phyloP scores from a whole-genome alignment of 2,797 vertebrate species.

The Cyclopterus lumpus region DNA sequence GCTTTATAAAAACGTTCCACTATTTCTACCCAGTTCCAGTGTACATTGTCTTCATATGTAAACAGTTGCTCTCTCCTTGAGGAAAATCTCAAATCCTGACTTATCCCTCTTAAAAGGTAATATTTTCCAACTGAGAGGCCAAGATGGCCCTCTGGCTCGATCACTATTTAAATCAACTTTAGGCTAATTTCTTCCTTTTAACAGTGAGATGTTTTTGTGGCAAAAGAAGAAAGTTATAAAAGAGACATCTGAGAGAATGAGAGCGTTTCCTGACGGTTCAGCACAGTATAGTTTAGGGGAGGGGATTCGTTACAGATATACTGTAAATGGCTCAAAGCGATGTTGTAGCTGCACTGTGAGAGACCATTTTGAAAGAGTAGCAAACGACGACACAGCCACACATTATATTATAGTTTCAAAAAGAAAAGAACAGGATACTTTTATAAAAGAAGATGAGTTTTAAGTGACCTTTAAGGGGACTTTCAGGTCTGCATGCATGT shows the following conservation, averaged over 20 bases:
- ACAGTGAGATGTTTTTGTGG: constrained; percentile 32
- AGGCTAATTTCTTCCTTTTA: constrained; percentile 45
- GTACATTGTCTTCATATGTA: constrained; percentile 63
- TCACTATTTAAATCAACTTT: constrained; percentile 52
- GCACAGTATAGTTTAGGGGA: neutral
- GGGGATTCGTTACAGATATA: constrained; percentile 15
- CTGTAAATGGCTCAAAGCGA: neutral
- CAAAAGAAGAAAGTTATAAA: constrained; percentile 4
- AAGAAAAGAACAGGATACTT: neutral
- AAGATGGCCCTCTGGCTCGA: constrained; percentile 46
- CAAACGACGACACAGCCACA: neutral
- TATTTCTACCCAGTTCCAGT: constrained; percentile 69
- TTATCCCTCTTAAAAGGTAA: constrained; percentile 58
- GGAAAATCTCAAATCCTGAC: constrained; percentile 51
- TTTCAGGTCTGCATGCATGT: neutral
- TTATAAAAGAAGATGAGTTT: neutral
- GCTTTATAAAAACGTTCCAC: constrained; percentile 76
- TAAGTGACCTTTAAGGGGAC: neutral
- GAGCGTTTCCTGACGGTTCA: neutral
- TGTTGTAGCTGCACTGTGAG: neutral
- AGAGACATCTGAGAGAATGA: constrained; percentile 7
- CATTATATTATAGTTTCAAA: neutral
- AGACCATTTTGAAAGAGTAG: neutral
- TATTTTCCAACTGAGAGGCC: constrained; percentile 68
- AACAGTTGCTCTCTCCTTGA: constrained; percentile 51